Base-by-base conservation (phyloP, 2,888 invertebrate species). In the Aplocera efformata region DNA sequence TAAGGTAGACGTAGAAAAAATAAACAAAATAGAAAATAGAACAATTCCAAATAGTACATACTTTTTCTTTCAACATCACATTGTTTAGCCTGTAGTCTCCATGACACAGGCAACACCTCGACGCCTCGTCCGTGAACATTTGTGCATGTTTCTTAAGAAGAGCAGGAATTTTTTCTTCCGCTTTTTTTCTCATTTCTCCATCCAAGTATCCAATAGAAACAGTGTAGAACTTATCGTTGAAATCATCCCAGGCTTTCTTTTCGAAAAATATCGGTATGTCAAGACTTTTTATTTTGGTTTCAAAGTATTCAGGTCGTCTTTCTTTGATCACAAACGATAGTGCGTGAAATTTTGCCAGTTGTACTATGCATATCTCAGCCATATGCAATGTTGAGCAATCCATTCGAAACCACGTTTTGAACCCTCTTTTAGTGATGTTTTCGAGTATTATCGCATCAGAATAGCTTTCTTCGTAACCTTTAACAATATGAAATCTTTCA, bases 71-170 rank as follows among this genome's bases (percentile, higher is more conserved):
- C 6, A 55, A 32, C 56, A 83, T 46, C 10, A 81, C 60, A 53
- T 83, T 82, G 35, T 68, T 75, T n/a, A 67, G 58, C 42, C 69
- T 72, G 36, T 65, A 83, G 54, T 82, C 81, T 1, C 81, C 80
- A 45, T 82, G 81, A 28, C 72, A 68, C 3, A 80, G 33, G 35
- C 69, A 71, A 8, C 32, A 33, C 20, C 7, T 57, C 42, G n/a
- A 57, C 22, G 1, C 40, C 10, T 50, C 46, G 1, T 68, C 67
- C n/a, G 43, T 45, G 7, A 56, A 45, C 41, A 69, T 63, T 6
- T 52, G 44, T 1, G 32, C 31, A 45, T 55, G 61, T 22, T 59
- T 70, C 0, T 66, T 53, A 0, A 53, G 10, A 3, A 63, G 43
- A 2, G 23, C 41, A 0, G 49, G 39, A 9, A 56, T 41, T 24